phyloP scores from a whole-genome alignment of 2,888 invertebrate genomes.

The Melitaea athalia region DNA sequence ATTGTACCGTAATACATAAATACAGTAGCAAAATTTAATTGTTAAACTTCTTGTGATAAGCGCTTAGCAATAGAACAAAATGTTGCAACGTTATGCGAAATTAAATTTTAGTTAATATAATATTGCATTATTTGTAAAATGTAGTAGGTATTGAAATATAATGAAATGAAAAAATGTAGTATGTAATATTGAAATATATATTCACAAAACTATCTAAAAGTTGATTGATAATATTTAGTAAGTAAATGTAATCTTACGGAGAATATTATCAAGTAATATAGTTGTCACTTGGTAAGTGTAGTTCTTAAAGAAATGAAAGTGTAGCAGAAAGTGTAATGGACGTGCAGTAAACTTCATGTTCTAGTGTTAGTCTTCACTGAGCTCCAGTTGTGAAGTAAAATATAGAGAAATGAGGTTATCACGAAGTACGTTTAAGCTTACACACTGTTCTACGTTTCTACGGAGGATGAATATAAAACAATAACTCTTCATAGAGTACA shows the following conservation, averaged over 20 bases:
- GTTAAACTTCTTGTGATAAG: slow-evolving; percentile 1
- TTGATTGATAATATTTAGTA: not conserved
- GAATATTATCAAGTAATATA: not conserved
- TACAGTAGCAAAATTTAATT: not conserved
- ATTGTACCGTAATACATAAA: not conserved
- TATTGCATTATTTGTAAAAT: not conserved
- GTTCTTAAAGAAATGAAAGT: not conserved
- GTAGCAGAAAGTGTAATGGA: not conserved
- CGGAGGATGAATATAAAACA: slow-evolving; percentile 17
- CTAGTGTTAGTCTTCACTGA: slow-evolving; percentile 6
- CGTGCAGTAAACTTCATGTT: not conserved
- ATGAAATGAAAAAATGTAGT: too few relatives aligned
- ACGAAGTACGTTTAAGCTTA: slow-evolving; percentile 15
- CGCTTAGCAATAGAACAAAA: not conserved
- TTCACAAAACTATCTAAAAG: not conserved
- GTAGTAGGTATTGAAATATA: not conserved
- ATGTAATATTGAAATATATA: too few relatives aligned
- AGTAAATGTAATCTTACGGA: not conserved
- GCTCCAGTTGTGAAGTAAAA: slow-evolving; percentile 9
- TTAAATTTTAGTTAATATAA: not conserved
- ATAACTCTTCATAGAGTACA: slow-evolving; percentile 15
- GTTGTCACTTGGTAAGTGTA: not conserved
- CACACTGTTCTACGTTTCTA: slow-evolving; percentile 1
- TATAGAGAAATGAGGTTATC: slow-evolving; percentile 4
- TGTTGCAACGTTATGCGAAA: not conserved